Evolutionary conservation across 2,797 vertebrate species (phyloP), one percentile per base, ranked within the genome.

Genomic region (Sebastes trivittatus): DNA sequence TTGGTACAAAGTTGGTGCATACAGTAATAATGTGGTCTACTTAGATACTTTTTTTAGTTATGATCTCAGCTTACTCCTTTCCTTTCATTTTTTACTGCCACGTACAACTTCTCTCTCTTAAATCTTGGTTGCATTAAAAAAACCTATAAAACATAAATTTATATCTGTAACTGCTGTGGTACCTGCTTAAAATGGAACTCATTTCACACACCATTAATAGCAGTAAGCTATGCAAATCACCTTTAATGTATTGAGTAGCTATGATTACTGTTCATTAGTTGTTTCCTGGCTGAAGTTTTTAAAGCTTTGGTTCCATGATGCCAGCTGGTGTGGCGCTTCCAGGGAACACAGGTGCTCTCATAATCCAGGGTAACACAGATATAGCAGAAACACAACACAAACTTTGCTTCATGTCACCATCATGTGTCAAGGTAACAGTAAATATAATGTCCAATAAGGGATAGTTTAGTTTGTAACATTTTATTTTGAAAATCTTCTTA

Each of bases 301-400:
- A 83, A 85, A 62, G 58, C 25, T 3, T 62, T 2, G 34, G 38
- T 61, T 14, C 4, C 7, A 11, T 4, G 62, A 59, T 72, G 74
- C 70, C 84, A 87, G 80, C 69, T 58, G 59, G 32, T 58, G 56
- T 70, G 74, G 7, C 32, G 20, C 32, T 80, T 80, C 84, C 87
- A 89, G 81, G 29, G 32, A 84, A 71, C 61, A 56, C 82, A 85
- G 65, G 80, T 64, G 27, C 79, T 70, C 75, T 65, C 23, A 38
- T 64, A n/a, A n/a, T 34, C 65, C 75, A 8, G 55, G 61, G 72
- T 87, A 87, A 85, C 52, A 63, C 18, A 18, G 54, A 34, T n/a
- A 52, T 29, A 56, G 20, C 25, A 67, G 23, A 7, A 77, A 30
- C 14, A 70, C 62, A 67, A 55, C 22, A 38, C 25, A 71, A 61